Evolutionary conservation across 1,140 invertebrate species (phyloP), one percentile per base, ranked within the genome.

Genomic region (Oscheius sp.): DNA sequence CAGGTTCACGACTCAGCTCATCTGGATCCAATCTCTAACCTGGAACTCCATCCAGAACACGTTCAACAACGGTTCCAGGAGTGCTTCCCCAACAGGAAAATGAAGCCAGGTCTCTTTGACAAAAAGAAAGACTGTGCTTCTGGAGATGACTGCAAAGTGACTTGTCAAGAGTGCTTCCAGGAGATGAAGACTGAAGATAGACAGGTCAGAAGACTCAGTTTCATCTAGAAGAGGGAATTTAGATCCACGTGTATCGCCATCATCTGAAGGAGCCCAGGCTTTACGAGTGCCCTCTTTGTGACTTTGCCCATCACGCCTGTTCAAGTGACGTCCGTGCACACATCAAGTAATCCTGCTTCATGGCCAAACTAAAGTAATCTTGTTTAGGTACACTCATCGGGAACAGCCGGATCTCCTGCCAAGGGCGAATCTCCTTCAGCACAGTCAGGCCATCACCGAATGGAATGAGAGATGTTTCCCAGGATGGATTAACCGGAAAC

Each of bases 401-500:
- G 68, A 79, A 3, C 63, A 79, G 28, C 38, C 79, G 13, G 73
- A 81, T 29, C 7, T 72, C 31, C 31, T 58, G 20, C 79, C 79
- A 18, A 79, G 65, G 20, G 68, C 79, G 10, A 80, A 80, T 75
- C 52, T 80, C 35, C 34, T 78, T 13, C 29, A 64, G 10, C 79
- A 55, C 66, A 67, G 78, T 2, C 52, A 77, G 29, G 71, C 80
- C 59, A 80, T 80, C 26, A 64, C 58, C 29, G 79, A 80, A 45
- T 80, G 79, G 79, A 80, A 80, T 58, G 78, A 79, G n/a, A 75
- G 79, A 23, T 80, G 79, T 52, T 80, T 80, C 68, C 77, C 77
- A 26, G 79, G 79, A 45, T 80, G 79, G 79, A 81, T 80, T 38
- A 80, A 80, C 46, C 58, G 79, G 10, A 64, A 79, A 23, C 75